Evolutionary conservation across 2,797 vertebrate genomes (phyloP).

Genomic region (Limnodromus scolopaceus): DNA sequence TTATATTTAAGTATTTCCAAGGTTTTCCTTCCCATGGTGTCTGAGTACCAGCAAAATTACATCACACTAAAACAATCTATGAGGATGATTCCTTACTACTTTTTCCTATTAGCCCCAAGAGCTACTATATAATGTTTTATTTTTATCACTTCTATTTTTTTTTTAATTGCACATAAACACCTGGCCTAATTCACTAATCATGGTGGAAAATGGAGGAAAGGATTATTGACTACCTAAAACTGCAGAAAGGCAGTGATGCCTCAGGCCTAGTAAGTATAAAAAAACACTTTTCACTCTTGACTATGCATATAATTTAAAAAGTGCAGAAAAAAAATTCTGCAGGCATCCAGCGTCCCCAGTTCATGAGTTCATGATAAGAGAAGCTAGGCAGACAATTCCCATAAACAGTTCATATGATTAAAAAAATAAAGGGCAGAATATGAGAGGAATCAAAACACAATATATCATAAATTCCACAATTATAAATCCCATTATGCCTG

Average conservation of each 20-base stretch:
- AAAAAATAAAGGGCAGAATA: background rate
- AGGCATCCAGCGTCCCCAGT: background rate
- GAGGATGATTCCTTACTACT: background rate
- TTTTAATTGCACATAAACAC: background rate
- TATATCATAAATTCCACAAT: background rate
- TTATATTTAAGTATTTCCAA: slow-evolving; percentile 48
- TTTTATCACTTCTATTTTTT: background rate
- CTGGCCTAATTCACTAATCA: background rate
- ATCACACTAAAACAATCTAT: slow-evolving; percentile 25
- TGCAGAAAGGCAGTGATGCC: background rate
- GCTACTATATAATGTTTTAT: background rate
- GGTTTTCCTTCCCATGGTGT: slow-evolving; percentile 20
- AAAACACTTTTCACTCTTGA: background rate
- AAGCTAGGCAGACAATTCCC: background rate
- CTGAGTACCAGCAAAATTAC: slow-evolving; percentile 44
- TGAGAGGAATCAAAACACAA: background rate
- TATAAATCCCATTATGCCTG: background rate
- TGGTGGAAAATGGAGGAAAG: background rate
- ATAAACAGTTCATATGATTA: background rate
- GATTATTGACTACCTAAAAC: background rate
- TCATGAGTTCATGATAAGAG: background rate
- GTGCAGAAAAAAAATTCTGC: background rate
- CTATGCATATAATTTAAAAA: background rate
- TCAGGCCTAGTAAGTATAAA: background rate
- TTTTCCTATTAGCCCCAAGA: background rate